Percentiles rank a stretch among this genome's conserved stretches.
These are phyloP conservation scores for Zygogramma bicolorata DNA, from an alignment of 2,888 invertebrate species.

Conservation along the genomic window DNA sequence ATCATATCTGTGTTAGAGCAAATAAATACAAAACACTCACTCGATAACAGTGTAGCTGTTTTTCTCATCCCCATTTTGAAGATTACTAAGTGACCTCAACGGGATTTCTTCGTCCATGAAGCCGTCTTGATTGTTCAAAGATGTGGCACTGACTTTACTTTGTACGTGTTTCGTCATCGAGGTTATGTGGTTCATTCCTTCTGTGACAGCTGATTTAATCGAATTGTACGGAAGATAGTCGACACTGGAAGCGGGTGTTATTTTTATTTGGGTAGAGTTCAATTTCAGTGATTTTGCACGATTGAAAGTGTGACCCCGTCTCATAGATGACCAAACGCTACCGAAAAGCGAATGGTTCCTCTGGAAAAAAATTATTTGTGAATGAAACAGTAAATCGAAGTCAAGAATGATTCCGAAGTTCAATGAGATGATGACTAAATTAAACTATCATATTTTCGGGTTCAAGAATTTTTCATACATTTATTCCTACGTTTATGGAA, in stretches of 20 bases:
- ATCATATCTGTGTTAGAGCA: not conserved
- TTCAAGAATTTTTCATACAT: too few relatives aligned
- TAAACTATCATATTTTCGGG: too few relatives aligned
- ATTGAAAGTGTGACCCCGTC: constrained; percentile 76
- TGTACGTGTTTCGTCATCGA: constrained; percentile 67
- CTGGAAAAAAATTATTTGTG: constrained; percentile 73
- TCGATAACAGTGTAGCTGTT: constrained; percentile 79
- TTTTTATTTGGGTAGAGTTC: constrained; percentile 69
- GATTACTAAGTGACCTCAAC: constrained; percentile 75
- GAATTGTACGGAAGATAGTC: constrained; percentile 73
- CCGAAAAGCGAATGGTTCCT: constrained; percentile 97
- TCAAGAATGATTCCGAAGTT: too few relatives aligned
- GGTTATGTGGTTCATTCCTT: constrained; percentile 72
- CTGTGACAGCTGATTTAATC: constrained; percentile 69
- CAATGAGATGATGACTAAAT: too few relatives aligned
- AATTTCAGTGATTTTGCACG: constrained; percentile 72
- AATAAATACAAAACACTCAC: constrained; percentile 69
- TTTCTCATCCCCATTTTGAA: constrained; percentile 77
- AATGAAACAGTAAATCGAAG: too few relatives aligned
- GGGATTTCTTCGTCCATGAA: constrained; percentile 79
- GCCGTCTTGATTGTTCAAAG: constrained; percentile 60
- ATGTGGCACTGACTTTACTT: constrained; percentile 61
- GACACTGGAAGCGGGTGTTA: constrained; percentile 65
- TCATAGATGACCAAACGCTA: constrained; percentile 94
- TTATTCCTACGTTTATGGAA: too few relatives aligned